Conservation (phyloP, 1,140 invertebrate genomes). For the Drosophila rhopaloa region DNA sequence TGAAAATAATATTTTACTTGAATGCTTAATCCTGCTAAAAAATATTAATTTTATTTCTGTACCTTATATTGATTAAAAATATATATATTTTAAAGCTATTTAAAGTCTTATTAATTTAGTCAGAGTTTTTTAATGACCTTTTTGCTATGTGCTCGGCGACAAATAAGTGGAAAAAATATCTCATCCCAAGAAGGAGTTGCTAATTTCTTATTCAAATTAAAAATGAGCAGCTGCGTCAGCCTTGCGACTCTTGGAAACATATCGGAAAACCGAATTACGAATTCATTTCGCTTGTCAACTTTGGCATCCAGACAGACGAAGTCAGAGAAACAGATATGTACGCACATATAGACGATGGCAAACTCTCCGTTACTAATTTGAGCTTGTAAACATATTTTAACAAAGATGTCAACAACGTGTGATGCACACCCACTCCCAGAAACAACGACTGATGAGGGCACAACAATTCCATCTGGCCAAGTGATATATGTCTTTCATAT, state of each 20-base stretch:
- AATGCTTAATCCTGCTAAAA: no score
- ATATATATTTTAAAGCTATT: no score
- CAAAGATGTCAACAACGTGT: slow-evolving; percentile 81
- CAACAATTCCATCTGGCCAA: slow-evolving; percentile 38
- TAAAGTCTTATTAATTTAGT: no score
- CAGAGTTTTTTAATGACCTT: no score
- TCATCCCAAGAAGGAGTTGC: slow-evolving; percentile 19
- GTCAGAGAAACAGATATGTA: slow-evolving; percentile 15
- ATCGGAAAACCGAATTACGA: slow-evolving; percentile 79
- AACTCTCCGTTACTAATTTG: slow-evolving; percentile 67
- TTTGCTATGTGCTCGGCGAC: no score
- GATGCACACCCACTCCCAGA: slow-evolving; percentile 44
- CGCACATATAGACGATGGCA: slow-evolving; percentile 16
- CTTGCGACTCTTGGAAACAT: slow-evolving; percentile 37
- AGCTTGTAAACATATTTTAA: slow-evolving; percentile 83
- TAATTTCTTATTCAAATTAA: slow-evolving; percentile 68
- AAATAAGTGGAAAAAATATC: slow-evolving; percentile 7
- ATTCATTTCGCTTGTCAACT: slow-evolving; percentile 81
- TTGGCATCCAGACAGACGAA: slow-evolving; percentile 58
- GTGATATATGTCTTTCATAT: slow-evolving; percentile 75
- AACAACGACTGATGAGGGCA: slow-evolving; percentile 30
- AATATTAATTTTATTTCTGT: no score
- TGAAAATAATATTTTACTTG: no score
- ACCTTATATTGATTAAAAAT: no score
- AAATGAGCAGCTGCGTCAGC: slow-evolving; percentile 39